Evolutionary conservation across 2,797 vertebrate genomes (phyloP), one percentile per base, ranked within the genome.

Genomic region (Mormyrops boulengeri): DNA sequence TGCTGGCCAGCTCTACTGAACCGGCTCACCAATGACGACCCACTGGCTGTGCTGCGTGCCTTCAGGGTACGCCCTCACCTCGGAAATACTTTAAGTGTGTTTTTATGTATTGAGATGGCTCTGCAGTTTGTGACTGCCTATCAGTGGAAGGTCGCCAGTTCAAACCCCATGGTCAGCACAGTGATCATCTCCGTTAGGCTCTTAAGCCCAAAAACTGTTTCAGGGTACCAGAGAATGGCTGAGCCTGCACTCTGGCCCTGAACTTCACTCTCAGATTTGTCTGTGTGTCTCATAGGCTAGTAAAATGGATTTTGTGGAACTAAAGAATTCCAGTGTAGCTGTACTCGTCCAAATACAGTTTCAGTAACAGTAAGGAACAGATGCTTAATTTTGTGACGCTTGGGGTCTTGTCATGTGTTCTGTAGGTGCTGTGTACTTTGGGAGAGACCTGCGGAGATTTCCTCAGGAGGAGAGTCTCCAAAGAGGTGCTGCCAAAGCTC

Each of bases 401-500:
- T n/a, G 19, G 44, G 19, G 22, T 85, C 47, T 4, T 57, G n/a
- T 55, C 38, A 26, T 34, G 85, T 91, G 50, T 66, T 84, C 77
- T 19, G 3, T 93, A 99, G 98, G 96, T 97, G 92, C 94, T 99
- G 89, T 96, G 96, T 53, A 96, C 96, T 0, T 93, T 99, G 91
- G 97, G 96, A 84, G 94, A 96, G 41, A 93, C 90, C 0, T 98
- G 97, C 6, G 97, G 97, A 0, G 97, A 99, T 92, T 99, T 99
- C 91, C 94, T 99, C 88, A 95, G 96, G 91, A 96, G 93, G 47
- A 96, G 98, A 2, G 97, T 99, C 91, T 98, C 97, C 91, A 98
- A 96, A 92, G 98, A 99, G 1, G 94, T 99, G 89, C 94, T 99
- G 30, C 98, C 98, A 8, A 97, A 96, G 90, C 94, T 99, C 93